Conservation (phyloP, 2,797 vertebrate species). For the Chelon labrosus region DNA sequence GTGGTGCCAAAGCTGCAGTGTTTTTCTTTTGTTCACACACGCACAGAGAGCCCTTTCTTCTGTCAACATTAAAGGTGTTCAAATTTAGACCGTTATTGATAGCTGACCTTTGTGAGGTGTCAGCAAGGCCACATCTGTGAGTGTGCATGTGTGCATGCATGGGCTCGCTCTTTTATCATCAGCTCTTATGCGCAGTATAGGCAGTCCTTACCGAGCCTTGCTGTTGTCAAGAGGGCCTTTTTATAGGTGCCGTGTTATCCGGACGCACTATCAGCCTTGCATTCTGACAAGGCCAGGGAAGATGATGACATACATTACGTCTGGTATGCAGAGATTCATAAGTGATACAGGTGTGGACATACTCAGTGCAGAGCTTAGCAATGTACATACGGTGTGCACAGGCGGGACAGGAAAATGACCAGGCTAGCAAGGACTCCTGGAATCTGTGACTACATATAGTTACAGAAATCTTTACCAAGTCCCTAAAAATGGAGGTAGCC, state of each 20-base stretch:
- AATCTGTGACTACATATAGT: slow-evolving; percentile 26
- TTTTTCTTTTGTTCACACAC: slow-evolving; percentile 27
- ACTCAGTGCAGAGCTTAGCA: slow-evolving; percentile 8
- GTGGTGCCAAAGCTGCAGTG: background rate
- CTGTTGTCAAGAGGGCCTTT: slow-evolving; percentile 71
- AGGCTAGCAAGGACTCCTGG: slow-evolving; percentile 20
- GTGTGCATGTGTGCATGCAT: slow-evolving; percentile 21
- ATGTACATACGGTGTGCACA: background rate
- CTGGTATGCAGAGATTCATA: slow-evolving; percentile 54
- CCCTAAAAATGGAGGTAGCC: slow-evolving; percentile 21
- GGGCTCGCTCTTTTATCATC: slow-evolving; percentile 70
- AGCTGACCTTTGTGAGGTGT: slow-evolving; percentile 81
- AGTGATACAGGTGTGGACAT: slow-evolving; percentile 45
- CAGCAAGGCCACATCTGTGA: slow-evolving; percentile 63
- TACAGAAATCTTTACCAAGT: slow-evolving; percentile 35
- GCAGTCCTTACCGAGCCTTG: slow-evolving; percentile 53
- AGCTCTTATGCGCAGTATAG: slow-evolving; percentile 49
- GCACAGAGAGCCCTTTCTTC: slow-evolving; percentile 41
- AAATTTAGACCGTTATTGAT: slow-evolving; percentile 81
- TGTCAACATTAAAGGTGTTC: slow-evolving; percentile 66
- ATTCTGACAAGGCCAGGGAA: slow-evolving; percentile 25
- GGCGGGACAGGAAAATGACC: slow-evolving; percentile 30
- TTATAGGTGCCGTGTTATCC: slow-evolving; percentile 67
- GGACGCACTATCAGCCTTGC: slow-evolving; percentile 50
- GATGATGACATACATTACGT: slow-evolving; percentile 60